A percentile compares a stretch with the other conserved stretches of the same genome.
Conservation (phyloP, 2,888 invertebrate genomes). For the Elmis aenea region DNA sequence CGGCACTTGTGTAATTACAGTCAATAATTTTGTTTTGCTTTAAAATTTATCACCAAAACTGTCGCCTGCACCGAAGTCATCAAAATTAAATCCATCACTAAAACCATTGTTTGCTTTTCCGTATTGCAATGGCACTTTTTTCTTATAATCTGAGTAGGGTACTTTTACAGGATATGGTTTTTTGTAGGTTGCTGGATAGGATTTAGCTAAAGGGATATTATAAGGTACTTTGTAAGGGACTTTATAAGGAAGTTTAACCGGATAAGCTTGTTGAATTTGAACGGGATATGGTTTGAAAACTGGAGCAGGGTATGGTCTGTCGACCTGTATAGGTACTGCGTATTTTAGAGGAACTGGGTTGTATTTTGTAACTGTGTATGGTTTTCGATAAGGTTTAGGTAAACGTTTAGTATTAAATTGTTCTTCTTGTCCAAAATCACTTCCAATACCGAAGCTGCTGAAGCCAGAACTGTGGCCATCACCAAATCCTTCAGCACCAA, state of each 20-base stretch:
- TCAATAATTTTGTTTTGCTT: not conserved
- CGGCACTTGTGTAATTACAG: not conserved
- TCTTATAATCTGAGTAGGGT: slow-evolving; percentile 57
- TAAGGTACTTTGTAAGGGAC: slow-evolving; percentile 39
- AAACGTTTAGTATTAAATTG: slow-evolving; percentile 60
- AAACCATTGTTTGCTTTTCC: no score
- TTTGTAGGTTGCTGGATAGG: slow-evolving; percentile 56
- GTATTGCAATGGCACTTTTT: no score
- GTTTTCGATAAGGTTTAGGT: no score
- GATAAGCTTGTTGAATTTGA: no score
- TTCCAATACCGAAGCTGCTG: slow-evolving; percentile 23
- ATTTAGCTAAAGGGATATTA: slow-evolving; percentile 55
- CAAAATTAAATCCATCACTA: slow-evolving; percentile 7
- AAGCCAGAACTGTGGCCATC: slow-evolving; percentile 24
- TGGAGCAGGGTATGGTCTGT: slow-evolving; percentile 51
- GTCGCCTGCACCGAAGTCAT: not conserved
- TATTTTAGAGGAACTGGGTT: no score
- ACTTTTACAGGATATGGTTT: slow-evolving; percentile 51
- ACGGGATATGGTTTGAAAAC: slow-evolving; percentile 51
- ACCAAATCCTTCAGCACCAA: slow-evolving; percentile 19
- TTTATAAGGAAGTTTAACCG: slow-evolving; percentile 41
- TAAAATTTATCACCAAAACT: slow-evolving; percentile 11
- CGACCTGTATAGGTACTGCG: slow-evolving; percentile 46
- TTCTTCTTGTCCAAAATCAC: slow-evolving; percentile 15
- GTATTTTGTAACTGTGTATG: no score